Evolutionary conservation across 2,797 vertebrate genomes (phyloP), one percentile per base, ranked within the genome.

Genomic region (Myiotriccus ornatus): DNA sequence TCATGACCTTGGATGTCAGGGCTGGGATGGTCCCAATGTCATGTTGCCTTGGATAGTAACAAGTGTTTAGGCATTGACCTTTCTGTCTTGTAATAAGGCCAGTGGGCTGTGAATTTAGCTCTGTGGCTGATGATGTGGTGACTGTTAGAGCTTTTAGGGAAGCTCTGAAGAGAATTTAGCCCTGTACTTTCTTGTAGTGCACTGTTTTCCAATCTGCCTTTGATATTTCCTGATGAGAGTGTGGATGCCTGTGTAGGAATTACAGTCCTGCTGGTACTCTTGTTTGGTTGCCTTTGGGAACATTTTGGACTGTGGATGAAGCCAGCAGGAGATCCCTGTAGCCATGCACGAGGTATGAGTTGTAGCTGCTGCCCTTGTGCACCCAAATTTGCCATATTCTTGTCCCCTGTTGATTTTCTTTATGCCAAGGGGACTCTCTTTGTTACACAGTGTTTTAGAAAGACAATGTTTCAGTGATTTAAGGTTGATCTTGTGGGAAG

Each of bases 261-360:
- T 23, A 9, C 44, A 32, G 60, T 20, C 35, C 74, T 82, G 55
- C 35, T 35, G 60, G 8, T 19, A 41, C 1, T 53, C 16, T 57
- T 37, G 5, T 23, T 70, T 44, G 2, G 3, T 56, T 89, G 35
- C 27, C 57, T 60, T 47, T 65, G 55, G 64, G 74, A 50, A 18
- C n/a, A 1, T 74, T 74, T 77, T 65, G 60, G 34, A 37, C 8
- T 25, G 5, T 8, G 9, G 12, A 4, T 53, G 63, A 41, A 52
- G 69, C 52, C 1, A 0, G 49, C 12, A 4, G 8, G 10, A 56
- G 39, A 17, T 4, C 20, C 5, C 34, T 59, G 21, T n/a, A 64
- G 32, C 37, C 32, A 1, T 27, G 11, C 19, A 5, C 0, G 0
- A 12, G 32, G 4, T 19, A 1, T 41, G 37, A 56, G n/a, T 41